Evolutionary conservation across 2,888 invertebrate species (phyloP).

Genomic region (Aricia artaxerxes): DNA sequence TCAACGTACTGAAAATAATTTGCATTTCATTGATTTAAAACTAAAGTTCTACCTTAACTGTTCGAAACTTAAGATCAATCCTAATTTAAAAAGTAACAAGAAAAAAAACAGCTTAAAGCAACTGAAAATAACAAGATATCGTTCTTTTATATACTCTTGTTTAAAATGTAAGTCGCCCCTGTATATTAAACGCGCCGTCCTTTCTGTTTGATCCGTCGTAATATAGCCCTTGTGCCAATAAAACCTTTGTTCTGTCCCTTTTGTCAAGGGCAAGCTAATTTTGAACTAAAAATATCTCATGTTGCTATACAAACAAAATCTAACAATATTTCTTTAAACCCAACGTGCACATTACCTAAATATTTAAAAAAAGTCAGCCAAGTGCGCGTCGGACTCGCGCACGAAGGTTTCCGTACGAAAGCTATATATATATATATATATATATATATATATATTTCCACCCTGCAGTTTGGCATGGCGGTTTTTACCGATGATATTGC

Average conservation of each 20-base stretch:
- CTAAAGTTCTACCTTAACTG: neutral
- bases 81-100: neutral
- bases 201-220: slow-evolving; percentile 8
- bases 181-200: neutral
- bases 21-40: neutral
- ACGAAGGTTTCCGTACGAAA: too few species aligned
- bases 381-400: too few species aligned
- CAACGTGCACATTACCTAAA: neutral
- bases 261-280: slow-evolving; percentile 1
- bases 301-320: neutral
- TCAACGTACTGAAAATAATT: neutral
- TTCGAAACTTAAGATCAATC: neutral
- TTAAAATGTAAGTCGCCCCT: neutral
- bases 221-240: slow-evolving; percentile 8
- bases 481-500: too few species aligned
- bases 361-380: too few species aligned
- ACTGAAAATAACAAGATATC: neutral
- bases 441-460: too few species aligned
- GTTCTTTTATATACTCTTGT: neutral
- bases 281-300: neutral
- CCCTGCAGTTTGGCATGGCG: too few species aligned
- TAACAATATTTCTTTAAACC: neutral
- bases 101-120: neutral
- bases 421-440: too few species aligned
- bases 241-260: slow-evolving; percentile 16